These are phyloP conservation scores for Hemibagrus guttatus DNA, from an alignment of 2,797 vertebrate species.

Conservation along the genomic window DNA sequence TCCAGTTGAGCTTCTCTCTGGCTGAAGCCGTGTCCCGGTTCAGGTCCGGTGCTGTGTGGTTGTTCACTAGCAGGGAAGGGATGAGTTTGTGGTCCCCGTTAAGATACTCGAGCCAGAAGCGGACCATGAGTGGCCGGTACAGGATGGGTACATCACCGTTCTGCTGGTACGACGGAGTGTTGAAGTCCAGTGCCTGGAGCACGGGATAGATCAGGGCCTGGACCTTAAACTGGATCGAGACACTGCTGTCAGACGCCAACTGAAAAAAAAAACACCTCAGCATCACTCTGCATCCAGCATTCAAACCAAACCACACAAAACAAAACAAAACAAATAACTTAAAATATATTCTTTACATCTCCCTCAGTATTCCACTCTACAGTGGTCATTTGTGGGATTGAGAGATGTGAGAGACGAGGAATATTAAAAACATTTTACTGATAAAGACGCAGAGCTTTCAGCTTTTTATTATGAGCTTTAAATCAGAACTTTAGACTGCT, in stretches of 20 bases:
- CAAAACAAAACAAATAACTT: no score
- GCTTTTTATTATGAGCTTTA: no score
- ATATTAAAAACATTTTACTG: no score
- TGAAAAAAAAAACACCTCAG: conserved; percentile 60
- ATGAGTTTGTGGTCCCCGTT: conserved; percentile 78
- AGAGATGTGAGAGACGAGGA: no score
- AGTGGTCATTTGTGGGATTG: no score
- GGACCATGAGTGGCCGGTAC: conserved; percentile 80
- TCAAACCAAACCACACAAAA: no score
- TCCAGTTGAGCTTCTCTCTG: conserved; percentile 84
- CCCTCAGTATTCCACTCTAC: not conserved
- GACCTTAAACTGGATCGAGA: conserved; percentile 77
- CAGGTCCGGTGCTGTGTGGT: conserved; percentile 86
- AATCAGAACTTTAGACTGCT: not conserved
- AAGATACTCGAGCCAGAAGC: conserved; percentile 91
- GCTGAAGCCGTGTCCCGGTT: conserved; percentile 52
- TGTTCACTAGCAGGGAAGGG: conserved; percentile 84
- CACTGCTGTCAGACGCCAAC: conserved; percentile 76
- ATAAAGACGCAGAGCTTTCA: no score
- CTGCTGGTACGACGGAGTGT: conserved; percentile 94
- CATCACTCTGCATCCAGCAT: no score
- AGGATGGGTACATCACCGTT: conserved; percentile 85
- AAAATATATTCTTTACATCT: not conserved
- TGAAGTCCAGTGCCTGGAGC: conserved; percentile 92
- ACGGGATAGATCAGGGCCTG: conserved; percentile 94